Conservation (phyloP, 1,140 invertebrate genomes). For the Xylocopa sonorina region DNA sequence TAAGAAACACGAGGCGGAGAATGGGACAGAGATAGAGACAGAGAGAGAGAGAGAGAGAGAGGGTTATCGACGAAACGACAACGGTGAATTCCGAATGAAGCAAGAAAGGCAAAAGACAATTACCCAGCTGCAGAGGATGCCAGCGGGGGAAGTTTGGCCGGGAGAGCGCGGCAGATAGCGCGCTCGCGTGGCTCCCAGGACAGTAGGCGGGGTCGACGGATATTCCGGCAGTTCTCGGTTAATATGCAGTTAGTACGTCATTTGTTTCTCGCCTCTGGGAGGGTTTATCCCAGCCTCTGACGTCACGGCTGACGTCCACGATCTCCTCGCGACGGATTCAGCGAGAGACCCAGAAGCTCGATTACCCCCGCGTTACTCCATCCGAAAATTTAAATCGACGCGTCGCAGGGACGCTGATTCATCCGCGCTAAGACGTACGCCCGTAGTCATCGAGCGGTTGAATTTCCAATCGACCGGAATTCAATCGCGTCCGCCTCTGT, state of each 20-base stretch:
- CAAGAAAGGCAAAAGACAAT: slow-evolving; percentile 65
- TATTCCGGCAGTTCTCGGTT: slow-evolving; percentile 54
- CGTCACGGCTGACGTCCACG: slow-evolving; percentile 34
- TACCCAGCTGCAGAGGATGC: slow-evolving; percentile 50
- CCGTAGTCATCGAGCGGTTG: slow-evolving; percentile 36
- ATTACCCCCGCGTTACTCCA: no score
- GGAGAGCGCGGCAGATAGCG: slow-evolving; percentile 5
- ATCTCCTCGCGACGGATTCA: no score
- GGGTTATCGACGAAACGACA: no score
- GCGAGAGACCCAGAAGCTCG: no score
- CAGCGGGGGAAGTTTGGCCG: no score
- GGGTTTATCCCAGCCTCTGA: slow-evolving; percentile 69
- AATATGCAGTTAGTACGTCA: slow-evolving; percentile 71
- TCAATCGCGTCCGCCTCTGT: slow-evolving; percentile 1
- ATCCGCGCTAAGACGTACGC: slow-evolving; percentile 41
- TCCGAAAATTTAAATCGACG: background rate
- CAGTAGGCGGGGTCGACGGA: slow-evolving; percentile 48
- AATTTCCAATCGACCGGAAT: slow-evolving; percentile 57
- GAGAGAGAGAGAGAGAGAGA: no score
- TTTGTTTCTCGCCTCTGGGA: slow-evolving; percentile 66
- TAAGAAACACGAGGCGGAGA: background rate
- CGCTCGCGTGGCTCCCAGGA: slow-evolving; percentile 37
- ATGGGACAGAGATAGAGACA: no score
- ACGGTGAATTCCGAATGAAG: no score
- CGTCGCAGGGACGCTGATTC: background rate